phyloP scores from a whole-genome alignment of 2,113 vertebrate species.

The Percopsis transmontana region DNA sequence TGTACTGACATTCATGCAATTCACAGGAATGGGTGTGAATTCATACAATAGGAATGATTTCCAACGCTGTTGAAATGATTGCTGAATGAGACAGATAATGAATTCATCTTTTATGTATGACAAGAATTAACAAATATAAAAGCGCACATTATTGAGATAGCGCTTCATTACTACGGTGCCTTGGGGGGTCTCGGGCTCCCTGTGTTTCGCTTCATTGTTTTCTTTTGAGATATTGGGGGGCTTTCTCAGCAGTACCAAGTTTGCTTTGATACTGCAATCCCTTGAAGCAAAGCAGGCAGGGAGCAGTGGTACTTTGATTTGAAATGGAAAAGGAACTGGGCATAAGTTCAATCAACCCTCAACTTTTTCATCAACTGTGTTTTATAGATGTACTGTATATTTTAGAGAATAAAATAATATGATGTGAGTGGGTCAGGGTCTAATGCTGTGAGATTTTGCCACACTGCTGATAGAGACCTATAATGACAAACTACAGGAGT shows the following conservation, averaged over 20 bases:
- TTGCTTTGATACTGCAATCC: slow-evolving; percentile 25
- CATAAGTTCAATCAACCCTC: slow-evolving; percentile 38
- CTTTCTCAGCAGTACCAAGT: slow-evolving; percentile 30
- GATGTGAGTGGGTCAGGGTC: slow-evolving; percentile 20
- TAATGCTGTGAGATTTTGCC: slow-evolving; percentile 2
- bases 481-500: neutral
- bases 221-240: slow-evolving; percentile 23
- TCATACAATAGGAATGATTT: slow-evolving; percentile 16
- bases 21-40: neutral
- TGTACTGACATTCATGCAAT: slow-evolving; percentile 24
- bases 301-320: slow-evolving; percentile 29
- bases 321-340: slow-evolving; percentile 22
- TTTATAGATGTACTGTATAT: slow-evolving; percentile 23
- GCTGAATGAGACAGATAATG: slow-evolving; percentile 10
- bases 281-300: slow-evolving; percentile 11
- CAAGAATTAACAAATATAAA: neutral
- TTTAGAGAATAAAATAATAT: slow-evolving; percentile 21
- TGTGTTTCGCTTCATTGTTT: slow-evolving; percentile 28
- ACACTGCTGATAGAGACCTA: slow-evolving; percentile 14
- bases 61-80: too few species aligned
- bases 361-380: slow-evolving; percentile 37
- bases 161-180: neutral
- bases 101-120: neutral
- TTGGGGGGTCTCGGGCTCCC: neutral
- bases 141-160: neutral